These are phyloP conservation scores for Neopipo cinnamomea DNA, from an alignment of 2,113 vertebrate species.

Conservation along the genomic window DNA sequence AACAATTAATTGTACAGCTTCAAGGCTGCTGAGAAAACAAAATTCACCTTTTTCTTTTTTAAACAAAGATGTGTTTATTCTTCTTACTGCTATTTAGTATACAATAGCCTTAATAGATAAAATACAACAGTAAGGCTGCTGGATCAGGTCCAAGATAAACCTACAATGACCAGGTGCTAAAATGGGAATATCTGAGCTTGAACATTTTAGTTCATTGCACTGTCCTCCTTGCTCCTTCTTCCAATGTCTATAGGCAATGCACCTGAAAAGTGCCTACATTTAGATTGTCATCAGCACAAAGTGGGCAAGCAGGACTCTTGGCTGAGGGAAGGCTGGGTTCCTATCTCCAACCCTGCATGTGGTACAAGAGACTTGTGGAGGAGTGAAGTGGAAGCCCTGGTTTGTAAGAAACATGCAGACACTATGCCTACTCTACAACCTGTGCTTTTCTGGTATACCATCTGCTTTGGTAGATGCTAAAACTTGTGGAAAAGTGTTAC, in stretches of 20 bases:
- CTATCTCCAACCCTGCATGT: accelerated
- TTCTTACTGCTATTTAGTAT: not conserved
- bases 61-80: not conserved
- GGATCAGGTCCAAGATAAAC: not conserved
- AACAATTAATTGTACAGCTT: not conserved
- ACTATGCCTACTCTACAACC: not conserved
- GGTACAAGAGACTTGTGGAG: not conserved
- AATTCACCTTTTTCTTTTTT: not conserved
- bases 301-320: not conserved
- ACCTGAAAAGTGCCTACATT: not conserved
- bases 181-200: not conserved
- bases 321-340: accelerated
- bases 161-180: not conserved
- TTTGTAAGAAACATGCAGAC: not conserved
- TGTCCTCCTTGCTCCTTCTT: not conserved
- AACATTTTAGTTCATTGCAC: not conserved
- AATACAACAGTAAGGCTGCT: not conserved
- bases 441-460: not conserved
- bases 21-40: conserved; percentile 6
- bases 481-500: not conserved
- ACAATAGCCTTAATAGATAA: not conserved
- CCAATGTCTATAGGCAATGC: not conserved
- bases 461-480: not conserved
- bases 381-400: not conserved
- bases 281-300: not conserved